Evolutionary conservation across 2,797 vertebrate species (phyloP).

Genomic region (Darevskia nairensis): DNA sequence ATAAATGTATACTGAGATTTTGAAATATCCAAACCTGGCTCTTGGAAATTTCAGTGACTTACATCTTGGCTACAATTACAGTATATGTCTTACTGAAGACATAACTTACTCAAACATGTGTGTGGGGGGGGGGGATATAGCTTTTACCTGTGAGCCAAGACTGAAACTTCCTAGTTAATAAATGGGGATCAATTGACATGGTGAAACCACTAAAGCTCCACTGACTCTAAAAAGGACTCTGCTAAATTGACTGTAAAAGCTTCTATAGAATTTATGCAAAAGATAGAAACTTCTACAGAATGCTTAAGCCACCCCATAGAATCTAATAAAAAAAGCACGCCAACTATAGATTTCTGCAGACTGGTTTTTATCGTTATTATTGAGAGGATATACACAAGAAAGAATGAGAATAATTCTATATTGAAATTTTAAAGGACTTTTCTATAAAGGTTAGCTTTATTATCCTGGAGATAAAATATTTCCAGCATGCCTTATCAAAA

Average conservation of each 20-base stretch:
- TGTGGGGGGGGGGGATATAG: no score
- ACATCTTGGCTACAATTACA: no score
- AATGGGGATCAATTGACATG: neutral
- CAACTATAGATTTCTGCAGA: neutral
- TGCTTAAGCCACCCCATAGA: neutral
- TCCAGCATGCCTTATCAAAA: constrained; percentile 5
- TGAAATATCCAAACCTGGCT: neutral
- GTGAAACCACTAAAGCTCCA: neutral
- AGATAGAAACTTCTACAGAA: neutral
- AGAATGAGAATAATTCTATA: constrained; percentile 15
- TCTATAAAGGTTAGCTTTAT: constrained; percentile 15
- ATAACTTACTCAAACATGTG: neutral
- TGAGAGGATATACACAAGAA: constrained; percentile 2
- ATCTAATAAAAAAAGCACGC: constrained; percentile 5
- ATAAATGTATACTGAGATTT: neutral
- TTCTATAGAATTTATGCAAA: neutral
- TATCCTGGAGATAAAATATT: constrained; percentile 12
- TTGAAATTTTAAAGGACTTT: constrained; percentile 6
- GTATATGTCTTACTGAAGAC: neutral
- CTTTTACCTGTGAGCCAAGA: neutral
- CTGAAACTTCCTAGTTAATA: neutral
- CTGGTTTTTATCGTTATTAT: neutral
- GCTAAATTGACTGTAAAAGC: neutral
- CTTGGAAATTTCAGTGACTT: neutral
- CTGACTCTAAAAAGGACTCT: neutral